Percentiles rank a stretch among this genome's conserved stretches.
Conservation (phyloP, 2,888 invertebrate genomes). For the Ashinkailepas kermadecensis region DNA sequence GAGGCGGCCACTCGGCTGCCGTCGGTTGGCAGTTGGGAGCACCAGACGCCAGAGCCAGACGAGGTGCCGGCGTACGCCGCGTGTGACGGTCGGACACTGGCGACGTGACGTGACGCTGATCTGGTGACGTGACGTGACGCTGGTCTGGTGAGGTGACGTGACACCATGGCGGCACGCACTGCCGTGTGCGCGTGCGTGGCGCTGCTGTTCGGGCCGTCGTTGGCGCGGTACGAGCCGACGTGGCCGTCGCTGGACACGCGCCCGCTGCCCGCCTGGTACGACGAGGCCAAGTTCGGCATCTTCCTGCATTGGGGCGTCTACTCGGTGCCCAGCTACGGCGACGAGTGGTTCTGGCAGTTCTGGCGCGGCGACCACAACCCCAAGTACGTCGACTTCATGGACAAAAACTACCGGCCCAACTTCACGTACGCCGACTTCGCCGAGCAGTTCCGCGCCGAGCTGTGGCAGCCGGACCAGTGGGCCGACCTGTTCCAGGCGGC, state of each 20-base stretch:
- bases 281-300: constrained; percentile 81
- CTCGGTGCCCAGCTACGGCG: constrained; percentile 75
- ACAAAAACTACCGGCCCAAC: constrained; percentile 67
- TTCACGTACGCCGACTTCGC: constrained; percentile 92
- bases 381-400: constrained; percentile 57
- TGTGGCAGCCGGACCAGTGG: constrained; percentile 78
- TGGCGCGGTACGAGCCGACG: constrained; percentile 53
- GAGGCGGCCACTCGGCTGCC: too few species aligned
- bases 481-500: constrained; percentile 69
- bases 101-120: too few species aligned
- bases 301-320: constrained; percentile 93
- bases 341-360: constrained; percentile 86
- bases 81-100: too few species aligned
- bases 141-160: too few species aligned
- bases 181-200: too few species aligned
- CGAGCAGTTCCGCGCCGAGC: constrained; percentile 67
- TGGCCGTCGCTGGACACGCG: constrained; percentile 80
- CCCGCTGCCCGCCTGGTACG: constrained; percentile 79
- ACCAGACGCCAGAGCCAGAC: too few species aligned
- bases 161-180: too few species aligned
- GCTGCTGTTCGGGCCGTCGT: too few species aligned
- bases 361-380: constrained; percentile 57
- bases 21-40: too few species aligned
- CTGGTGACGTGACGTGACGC: too few species aligned
- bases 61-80: too few species aligned